Conservation (phyloP, 2,113 vertebrate genomes). For the Heterocephalus glaber region DNA sequence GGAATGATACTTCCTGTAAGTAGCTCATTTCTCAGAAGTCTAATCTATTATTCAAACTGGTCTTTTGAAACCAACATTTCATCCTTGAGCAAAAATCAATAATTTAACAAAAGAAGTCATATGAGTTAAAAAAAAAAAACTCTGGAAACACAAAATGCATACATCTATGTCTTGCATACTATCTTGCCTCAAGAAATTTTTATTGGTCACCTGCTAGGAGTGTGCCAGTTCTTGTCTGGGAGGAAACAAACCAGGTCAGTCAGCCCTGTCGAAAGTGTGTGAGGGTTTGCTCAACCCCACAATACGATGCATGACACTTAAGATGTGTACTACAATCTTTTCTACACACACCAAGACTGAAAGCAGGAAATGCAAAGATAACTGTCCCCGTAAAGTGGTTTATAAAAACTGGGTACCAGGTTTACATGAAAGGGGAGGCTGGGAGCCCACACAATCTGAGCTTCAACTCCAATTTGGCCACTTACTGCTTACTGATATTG, state of each 20-base stretch:
- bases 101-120: neutral
- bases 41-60: neutral
- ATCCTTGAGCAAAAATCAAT: neutral
- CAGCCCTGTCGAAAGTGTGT: fast-evolving
- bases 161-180: neutral
- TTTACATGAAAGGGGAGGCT: neutral
- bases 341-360: neutral
- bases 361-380: neutral
- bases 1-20: neutral
- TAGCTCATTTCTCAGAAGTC: neutral
- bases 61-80: slow-evolving; percentile 1
- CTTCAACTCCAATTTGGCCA: neutral
- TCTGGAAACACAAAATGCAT: neutral
- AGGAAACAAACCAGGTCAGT: neutral
- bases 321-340: too few relatives aligned
- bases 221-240: neutral
- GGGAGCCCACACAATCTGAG: fast-evolving
- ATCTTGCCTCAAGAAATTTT: neutral
- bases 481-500: neutral
- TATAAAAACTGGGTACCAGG: neutral
- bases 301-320: neutral
- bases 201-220: neutral
- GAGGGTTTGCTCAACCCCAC: neutral
- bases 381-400: neutral
- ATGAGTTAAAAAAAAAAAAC: neutral